Base-by-base conservation (phyloP, 1,140 invertebrate genomes). In the Philotrypesis tridentata region DNA sequence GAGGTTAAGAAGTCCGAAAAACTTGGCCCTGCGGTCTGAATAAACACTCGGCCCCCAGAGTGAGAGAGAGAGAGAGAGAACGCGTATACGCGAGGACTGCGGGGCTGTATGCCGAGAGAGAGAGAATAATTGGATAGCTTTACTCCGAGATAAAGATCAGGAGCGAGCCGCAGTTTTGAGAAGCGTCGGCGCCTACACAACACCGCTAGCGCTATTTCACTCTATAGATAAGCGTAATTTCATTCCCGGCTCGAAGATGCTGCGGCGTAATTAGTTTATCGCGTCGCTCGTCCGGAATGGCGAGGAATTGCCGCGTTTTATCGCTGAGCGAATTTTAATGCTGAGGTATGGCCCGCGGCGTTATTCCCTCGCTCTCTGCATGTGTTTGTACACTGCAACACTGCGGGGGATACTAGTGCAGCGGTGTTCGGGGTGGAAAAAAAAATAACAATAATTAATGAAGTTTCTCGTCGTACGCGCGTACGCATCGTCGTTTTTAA, bases 51-150 rank as follows among this genome's bases (percentile, higher is more conserved):
- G n/a, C n/a, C n/a, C n/a, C n/a, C n/a, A n/a, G n/a, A n/a, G n/a
- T n/a, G n/a, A n/a, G n/a, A n/a, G n/a, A n/a, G n/a, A n/a, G n/a
- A n/a, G n/a, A 7, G 11, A 37, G 4, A 33, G 31, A 70, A 31
- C 2, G 29, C 29, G 48, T 55, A n/a, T n/a, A n/a, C n/a, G 48
- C 17, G 1, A 7, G 25, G 0, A 6, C n/a, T 27, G 27, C 8
- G 3, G n/a, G 61, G 9, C 3, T 37, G 33, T n/a, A n/a, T n/a
- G n/a, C 60, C 60, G 17, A 31, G 67, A 5, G 27, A 17, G 25
- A 67, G 23, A 67, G 9, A 67, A 48, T 77, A 77, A 77, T 77
- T 77, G 61, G 27, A 43, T 77, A 63, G 61, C 61, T 77, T n/a
- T 77, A 77, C 67, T 77, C 11, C 31, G 31, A n/a, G 67, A 70